A percentile compares a stretch with the other conserved stretches of the same genome.
phyloP scores from a whole-genome alignment of 2,888 invertebrate species.

The Ophonus ardosiacus region DNA sequence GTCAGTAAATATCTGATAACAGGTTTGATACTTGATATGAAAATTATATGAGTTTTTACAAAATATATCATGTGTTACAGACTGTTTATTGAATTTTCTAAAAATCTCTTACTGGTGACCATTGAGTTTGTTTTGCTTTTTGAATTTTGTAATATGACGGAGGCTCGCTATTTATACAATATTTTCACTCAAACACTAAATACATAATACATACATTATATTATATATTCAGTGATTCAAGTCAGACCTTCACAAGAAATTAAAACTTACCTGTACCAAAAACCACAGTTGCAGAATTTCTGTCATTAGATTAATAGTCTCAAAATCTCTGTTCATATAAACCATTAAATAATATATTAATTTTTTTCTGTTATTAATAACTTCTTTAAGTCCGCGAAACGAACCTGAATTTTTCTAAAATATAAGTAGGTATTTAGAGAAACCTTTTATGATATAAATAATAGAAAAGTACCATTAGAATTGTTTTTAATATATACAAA shows the following conservation, averaged over 20 bases:
- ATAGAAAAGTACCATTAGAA: constrained; percentile 12
- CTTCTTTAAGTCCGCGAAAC: not conserved
- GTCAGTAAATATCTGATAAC: too few relatives aligned
- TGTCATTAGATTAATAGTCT: constrained; percentile 7
- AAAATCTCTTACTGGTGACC: too few relatives aligned
- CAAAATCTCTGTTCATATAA: not conserved
- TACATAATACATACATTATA: too few relatives aligned
- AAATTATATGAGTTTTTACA: too few relatives aligned
- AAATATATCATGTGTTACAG: too few relatives aligned
- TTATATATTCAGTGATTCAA: too few relatives aligned
- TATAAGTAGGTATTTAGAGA: not conserved
- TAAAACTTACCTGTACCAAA: constrained; percentile 64
- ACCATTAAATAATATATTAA: constrained; percentile 10
- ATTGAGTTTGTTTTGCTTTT: too few relatives aligned
- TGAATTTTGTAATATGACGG: too few relatives aligned
- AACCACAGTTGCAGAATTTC: constrained; percentile 65
- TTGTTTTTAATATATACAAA: constrained; percentile 9
- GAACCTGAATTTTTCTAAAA: constrained; percentile 9
- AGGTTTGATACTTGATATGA: too few relatives aligned
- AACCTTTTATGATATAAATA: not conserved
- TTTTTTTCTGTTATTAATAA: constrained; percentile 2
- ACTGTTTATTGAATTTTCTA: too few relatives aligned
- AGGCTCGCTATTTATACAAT: too few relatives aligned
- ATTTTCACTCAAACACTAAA: too few relatives aligned
- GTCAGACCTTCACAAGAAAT: not conserved